These are phyloP conservation scores for Trogon melanurus DNA, from an alignment of 2,113 vertebrate genomes.

Conservation along the genomic window DNA sequence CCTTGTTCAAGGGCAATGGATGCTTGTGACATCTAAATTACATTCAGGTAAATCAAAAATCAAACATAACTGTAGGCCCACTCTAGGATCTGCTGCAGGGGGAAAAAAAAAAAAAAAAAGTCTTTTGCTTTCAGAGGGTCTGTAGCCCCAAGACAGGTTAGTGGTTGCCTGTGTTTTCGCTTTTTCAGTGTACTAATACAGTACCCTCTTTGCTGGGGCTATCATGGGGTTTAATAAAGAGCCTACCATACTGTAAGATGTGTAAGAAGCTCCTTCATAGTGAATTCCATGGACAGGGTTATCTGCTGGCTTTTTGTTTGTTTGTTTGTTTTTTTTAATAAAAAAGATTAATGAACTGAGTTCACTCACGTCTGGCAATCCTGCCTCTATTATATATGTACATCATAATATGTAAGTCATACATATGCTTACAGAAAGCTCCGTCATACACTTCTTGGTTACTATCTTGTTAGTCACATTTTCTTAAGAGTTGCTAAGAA, in stretches of 20 bases:
- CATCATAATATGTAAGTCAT: fast-evolving
- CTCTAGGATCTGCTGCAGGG: not conserved
- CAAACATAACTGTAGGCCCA: not conserved
- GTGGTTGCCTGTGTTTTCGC: not conserved
- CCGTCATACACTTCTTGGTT: not conserved
- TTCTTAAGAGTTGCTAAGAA: not conserved
- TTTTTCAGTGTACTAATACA: not conserved
- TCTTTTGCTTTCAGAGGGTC: not conserved
- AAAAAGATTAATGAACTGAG: not conserved
- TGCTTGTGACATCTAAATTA: not conserved
- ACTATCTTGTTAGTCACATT: not conserved
- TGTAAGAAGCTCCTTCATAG: not conserved
- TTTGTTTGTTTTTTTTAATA: not conserved
- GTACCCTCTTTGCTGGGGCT: not conserved
- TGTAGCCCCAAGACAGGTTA: not conserved
- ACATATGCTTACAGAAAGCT: fast-evolving
- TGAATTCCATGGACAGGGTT: not conserved
- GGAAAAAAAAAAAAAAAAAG: not conserved
- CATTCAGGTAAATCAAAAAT: not conserved
- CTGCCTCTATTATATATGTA: not conserved
- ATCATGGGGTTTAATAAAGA: not conserved
- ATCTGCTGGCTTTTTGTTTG: not conserved
- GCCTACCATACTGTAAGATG: not conserved
- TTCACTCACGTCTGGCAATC: not conserved
- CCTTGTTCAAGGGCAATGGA: not conserved